Base-by-base conservation (phyloP, 2,113 vertebrate species). In the Tachysurus vachellii region DNA sequence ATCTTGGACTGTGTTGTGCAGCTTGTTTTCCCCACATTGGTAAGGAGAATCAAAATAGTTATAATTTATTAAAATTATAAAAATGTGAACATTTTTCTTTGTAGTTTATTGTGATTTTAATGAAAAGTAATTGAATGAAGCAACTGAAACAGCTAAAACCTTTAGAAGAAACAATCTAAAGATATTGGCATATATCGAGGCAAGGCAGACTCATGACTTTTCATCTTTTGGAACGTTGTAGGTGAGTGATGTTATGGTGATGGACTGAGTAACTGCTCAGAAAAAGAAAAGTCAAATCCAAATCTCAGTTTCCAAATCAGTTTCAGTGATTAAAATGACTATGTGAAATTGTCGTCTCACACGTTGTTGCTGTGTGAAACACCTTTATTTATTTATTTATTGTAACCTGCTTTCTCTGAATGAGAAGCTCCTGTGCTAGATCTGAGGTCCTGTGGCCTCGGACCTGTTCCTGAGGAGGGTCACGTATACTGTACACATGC, bases 401-500 rank as follows among this genome's bases (percentile, higher is more conserved):
- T 66, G 50, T n/a, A n/a, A 36, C 66, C 57, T 71, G 64, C 62
- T 86, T 83, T 57, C 77, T 73, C 44, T 80, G 75, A 75, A 71
- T 9, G 70, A 81, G 31, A 75, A 70, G 42, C 53, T 75, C 86
- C 89, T 88, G 85, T 89, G 85, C 70, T 80, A 85, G 80, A 90
- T 85, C 54, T 12, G 44, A 91, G 88, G 90, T 82, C 89, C 36
- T 59, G 76, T 16, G 50, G 73, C 64, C 89, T 90, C 88, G 91
- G 92, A 90, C 92, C 89, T 91, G 5, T 91, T 92, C 86, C 79
- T 91, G 68, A 75, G 68, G 59, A 77, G 91, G 89, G 92, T 92
- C 92, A 92, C 90, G 91, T 92, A 87, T 92, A 93, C 93, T 93
- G 91, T 93, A 92, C 88, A 93, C 89, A 76, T 92, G 88, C 88